Conservation (phyloP, 1,140 invertebrate genomes). For the Zophobas atratus region DNA sequence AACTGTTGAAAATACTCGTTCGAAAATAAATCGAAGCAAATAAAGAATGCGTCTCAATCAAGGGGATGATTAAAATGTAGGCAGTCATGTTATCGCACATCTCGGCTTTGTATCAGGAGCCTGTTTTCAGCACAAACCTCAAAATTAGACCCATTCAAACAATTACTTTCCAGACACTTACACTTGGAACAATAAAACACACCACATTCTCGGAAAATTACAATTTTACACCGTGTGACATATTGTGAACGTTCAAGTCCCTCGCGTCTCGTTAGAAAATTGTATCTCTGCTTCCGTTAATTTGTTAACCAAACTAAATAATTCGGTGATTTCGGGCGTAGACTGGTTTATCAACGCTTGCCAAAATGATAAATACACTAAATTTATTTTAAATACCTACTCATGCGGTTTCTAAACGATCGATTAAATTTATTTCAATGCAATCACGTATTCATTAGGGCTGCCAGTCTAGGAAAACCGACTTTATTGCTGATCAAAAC, state of each 20-base stretch:
- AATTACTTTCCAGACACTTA: conserved; percentile 10
- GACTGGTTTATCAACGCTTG: too few species aligned
- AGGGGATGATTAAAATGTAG: not conserved
- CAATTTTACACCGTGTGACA: not conserved
- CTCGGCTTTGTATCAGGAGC: not conserved
- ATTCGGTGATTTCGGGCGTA: not conserved
- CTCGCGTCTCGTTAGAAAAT: not conserved
- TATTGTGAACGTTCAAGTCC: not conserved
- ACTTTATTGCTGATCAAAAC: too few species aligned
- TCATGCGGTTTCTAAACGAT: too few species aligned
- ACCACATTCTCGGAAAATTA: not conserved
- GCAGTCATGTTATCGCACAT: not conserved
- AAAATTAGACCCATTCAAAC: conserved; percentile 17
- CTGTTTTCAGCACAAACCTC: conserved; percentile 1
- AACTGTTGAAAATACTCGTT: conserved; percentile 12
- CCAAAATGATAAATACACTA: too few species aligned
- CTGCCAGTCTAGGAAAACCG: too few species aligned
- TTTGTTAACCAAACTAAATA: not conserved
- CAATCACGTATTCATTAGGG: too few species aligned
- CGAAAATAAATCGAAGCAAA: not conserved
- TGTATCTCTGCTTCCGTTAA: not conserved
- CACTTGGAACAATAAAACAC: not conserved
- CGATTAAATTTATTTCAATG: too few species aligned
- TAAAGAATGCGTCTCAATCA: not conserved
- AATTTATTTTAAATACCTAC: too few species aligned